Percentiles rank a stretch among this genome's conserved stretches.
Evolutionary conservation across 2,888 invertebrate genomes (phyloP).

Genomic region (Stenotaenia linearis): DNA sequence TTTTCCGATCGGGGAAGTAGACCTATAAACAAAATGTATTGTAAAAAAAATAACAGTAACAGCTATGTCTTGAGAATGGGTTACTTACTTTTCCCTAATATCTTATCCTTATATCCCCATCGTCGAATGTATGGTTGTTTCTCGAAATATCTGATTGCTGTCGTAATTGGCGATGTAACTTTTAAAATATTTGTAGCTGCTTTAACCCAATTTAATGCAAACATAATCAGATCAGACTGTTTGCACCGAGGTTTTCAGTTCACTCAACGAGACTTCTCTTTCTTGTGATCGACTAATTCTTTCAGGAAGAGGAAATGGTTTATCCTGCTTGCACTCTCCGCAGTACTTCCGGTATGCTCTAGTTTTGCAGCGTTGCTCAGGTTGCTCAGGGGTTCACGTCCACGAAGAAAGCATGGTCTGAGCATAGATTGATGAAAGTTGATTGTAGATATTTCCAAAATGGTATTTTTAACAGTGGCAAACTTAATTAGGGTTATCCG

Average conservation of each 20-base stretch:
- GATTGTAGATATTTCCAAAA: neutral
- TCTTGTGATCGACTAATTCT: neutral
- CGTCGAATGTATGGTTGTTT: neutral
- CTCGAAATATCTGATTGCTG: neutral
- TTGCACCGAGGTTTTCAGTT: too few relatives aligned
- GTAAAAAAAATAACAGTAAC: neutral
- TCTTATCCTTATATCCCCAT: neutral
- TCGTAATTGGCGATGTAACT: neutral
- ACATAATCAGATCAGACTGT: too few relatives aligned
- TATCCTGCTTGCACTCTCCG: too few relatives aligned
- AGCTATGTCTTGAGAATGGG: too few relatives aligned
- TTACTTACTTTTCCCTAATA: neutral
- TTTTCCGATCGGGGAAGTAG: conserved; percentile 26
- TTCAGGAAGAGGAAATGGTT: neutral
- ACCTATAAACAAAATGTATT: conserved; percentile 10
- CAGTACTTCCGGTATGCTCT: too few relatives aligned
- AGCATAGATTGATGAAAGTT: too few relatives aligned
- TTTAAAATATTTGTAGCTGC: neutral
- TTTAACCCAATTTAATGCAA: neutral
- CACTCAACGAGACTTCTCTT: neutral
- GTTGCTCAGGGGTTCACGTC: too few relatives aligned
- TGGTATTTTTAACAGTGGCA: neutral
- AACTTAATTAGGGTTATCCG: neutral
- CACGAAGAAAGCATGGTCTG: too few relatives aligned
- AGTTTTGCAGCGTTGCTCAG: too few relatives aligned